Percentiles rank a stretch among this genome's conserved stretches.
These are phyloP conservation scores for Phengaris alcon DNA, from an alignment of 2,888 invertebrate species.

Conservation along the genomic window DNA sequence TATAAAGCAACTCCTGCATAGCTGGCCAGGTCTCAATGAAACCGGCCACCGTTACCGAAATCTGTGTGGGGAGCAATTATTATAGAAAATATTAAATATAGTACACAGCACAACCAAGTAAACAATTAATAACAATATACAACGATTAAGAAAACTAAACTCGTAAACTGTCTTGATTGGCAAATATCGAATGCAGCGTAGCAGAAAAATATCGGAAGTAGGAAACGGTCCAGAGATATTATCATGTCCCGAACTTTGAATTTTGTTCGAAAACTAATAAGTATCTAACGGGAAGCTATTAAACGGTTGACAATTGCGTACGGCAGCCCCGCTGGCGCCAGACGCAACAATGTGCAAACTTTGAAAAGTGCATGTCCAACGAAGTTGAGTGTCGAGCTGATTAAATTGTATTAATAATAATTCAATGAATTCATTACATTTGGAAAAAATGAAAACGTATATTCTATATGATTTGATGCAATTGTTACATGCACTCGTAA, in stretches of 20 bases:
- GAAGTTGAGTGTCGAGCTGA: background rate
- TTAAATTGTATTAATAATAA: constrained; percentile 2
- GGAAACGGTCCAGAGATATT: constrained; percentile 29
- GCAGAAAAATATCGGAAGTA: constrained; percentile 24
- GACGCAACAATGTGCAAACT: constrained; percentile 15
- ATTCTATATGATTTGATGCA: too few species aligned
- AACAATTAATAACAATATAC: background rate
- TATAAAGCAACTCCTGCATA: too few species aligned
- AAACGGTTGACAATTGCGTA: constrained; percentile 66
- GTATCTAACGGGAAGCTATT: constrained; percentile 55
- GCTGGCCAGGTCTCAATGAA: too few species aligned
- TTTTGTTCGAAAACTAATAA: constrained; percentile 36
- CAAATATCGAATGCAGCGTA: constrained; percentile 18
- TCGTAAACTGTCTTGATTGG: constrained; percentile 5
- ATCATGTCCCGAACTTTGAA: constrained; percentile 32
- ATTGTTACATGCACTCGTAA: too few species aligned
- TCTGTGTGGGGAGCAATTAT: too few species aligned
- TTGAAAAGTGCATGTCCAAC: constrained; percentile 4
- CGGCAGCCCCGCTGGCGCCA: constrained; percentile 47
- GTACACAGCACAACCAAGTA: background rate
- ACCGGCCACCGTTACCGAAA: too few species aligned
- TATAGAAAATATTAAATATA: too few species aligned
- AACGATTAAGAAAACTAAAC: constrained; percentile 16
- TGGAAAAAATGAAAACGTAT: too few species aligned
- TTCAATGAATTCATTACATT: background rate